Percentiles rank a stretch among this genome's conserved stretches.
Evolutionary conservation across 35 echinoderm and acorn worm genomes (phyloP).

Genomic region (Holothuria glaberrima): DNA sequence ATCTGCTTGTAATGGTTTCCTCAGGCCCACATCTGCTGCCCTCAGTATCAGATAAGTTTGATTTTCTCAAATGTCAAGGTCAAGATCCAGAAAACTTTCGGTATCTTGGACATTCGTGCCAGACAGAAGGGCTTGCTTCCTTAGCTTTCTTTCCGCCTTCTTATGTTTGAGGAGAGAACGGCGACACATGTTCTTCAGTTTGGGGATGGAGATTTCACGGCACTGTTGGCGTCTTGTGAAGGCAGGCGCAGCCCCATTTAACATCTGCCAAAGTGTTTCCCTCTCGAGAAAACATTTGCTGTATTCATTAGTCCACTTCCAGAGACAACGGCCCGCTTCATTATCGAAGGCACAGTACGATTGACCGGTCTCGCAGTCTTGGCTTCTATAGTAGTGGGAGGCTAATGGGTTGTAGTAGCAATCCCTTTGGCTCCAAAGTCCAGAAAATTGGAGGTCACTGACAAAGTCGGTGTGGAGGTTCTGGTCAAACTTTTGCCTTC

Average conservation of each 20-base stretch:
- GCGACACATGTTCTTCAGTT: constrained; percentile 36
- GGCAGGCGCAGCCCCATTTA: neutral
- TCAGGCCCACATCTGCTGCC: no score
- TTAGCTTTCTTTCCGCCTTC: neutral
- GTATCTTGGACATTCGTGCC: no score
- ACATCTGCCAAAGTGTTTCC: constrained; percentile 9
- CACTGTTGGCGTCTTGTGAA: constrained; percentile 25
- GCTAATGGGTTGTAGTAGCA: constrained; percentile 40
- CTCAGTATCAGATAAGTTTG: no score
- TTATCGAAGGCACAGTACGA: neutral
- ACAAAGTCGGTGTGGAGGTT: constrained; percentile 11
- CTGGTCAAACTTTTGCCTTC: constrained; percentile 9
- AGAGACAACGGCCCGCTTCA: neutral
- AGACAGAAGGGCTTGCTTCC: neutral
- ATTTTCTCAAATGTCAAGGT: neutral
- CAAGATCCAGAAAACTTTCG: neutral
- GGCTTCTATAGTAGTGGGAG: neutral
- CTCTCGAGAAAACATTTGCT: constrained; percentile 15
- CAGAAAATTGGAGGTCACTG: constrained; percentile 27
- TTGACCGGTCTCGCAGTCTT: neutral
- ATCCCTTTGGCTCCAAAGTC: neutral
- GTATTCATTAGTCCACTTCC: constrained; percentile 19
- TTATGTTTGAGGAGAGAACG: neutral
- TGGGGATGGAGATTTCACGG: constrained; percentile 11
- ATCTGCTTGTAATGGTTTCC: no score